Conservation (phyloP, 2,113 vertebrate genomes). For the Scortum barcoo region DNA sequence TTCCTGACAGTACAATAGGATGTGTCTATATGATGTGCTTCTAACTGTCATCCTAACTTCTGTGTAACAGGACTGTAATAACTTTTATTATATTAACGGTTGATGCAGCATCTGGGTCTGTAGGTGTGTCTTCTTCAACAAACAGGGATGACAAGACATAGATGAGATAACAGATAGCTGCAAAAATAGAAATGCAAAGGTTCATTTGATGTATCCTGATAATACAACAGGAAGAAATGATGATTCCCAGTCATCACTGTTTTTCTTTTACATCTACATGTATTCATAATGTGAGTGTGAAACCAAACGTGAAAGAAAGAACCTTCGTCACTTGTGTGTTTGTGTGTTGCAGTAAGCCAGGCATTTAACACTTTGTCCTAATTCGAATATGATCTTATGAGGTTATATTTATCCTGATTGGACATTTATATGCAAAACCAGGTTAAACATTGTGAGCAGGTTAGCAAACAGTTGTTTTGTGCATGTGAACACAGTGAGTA, state of each 20-base stretch:
- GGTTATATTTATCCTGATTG: background rate
- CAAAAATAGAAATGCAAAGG: conserved; percentile 3
- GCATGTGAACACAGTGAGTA: background rate
- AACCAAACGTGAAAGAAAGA: conserved; percentile 2
- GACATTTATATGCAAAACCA: background rate
- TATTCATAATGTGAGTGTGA: conserved; percentile 7
- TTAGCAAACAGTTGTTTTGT: conserved; percentile 6
- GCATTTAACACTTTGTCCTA: background rate
- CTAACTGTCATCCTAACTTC: background rate
- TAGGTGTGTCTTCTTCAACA: background rate
- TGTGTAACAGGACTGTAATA: background rate
- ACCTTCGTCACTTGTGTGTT: background rate
- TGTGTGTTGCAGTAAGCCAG: background rate
- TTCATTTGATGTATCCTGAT: conserved; percentile 2
- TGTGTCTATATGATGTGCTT: background rate
- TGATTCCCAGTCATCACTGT: conserved; percentile 9
- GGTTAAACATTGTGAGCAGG: background rate
- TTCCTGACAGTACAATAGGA: background rate
- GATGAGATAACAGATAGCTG: background rate
- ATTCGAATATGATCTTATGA: background rate
- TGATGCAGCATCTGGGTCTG: conserved; percentile 1
- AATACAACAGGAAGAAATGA: background rate
- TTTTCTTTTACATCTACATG: background rate
- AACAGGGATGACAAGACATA: background rate
- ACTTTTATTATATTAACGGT: background rate